Evolutionary conservation across 2,888 invertebrate species (phyloP), one percentile per base, ranked within the genome.

Genomic region (Pilophorus perplexus): DNA sequence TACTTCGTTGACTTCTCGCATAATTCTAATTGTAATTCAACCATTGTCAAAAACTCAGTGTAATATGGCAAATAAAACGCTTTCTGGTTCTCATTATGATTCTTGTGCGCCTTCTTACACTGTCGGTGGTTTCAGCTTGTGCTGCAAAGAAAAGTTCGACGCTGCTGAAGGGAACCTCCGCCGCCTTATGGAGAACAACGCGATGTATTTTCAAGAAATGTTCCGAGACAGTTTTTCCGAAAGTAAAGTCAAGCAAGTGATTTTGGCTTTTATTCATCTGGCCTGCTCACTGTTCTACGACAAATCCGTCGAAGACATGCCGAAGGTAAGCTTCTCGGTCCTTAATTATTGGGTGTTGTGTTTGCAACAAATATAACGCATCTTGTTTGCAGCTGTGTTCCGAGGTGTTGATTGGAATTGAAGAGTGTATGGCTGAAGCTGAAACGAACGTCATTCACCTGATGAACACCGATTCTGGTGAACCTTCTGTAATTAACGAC

Each of bases 121-220:
- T 8, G 6, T 28, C 28, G 5, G 20, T 55, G 38, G 64, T 71
- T 75, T 8, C 73, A 84, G 84, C 71, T 75, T 83, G 70, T 75
- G 80, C n/a, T 89, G 91, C 76, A 80, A 83, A 69, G 82, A 87
- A 73, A 85, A 89, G 37, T 96, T 96, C 80, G 93, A 93, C 74
- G 90, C 94, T 42, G 93, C 94, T 16, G 86, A 89, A 74, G 90
- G 89, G 46, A 96, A 96, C 78, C 80, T 96, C 50, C 84, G 83
- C 64, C 85, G 89, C 74, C 75, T 81, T 44, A 78, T 84, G 73
- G 79, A 81, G 68, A 80, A 86, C 74, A 87, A 87, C 75, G 80
- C 81, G 0, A 84, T 76, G 3, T 22, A 27, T 2, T 67, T 40
- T 38, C 67, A 64, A 27, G 67, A 69, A 12, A 20, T 69, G 14